Conservation (phyloP, 1,140 invertebrate genomes). For the Caligus rogercresseyi region DNA sequence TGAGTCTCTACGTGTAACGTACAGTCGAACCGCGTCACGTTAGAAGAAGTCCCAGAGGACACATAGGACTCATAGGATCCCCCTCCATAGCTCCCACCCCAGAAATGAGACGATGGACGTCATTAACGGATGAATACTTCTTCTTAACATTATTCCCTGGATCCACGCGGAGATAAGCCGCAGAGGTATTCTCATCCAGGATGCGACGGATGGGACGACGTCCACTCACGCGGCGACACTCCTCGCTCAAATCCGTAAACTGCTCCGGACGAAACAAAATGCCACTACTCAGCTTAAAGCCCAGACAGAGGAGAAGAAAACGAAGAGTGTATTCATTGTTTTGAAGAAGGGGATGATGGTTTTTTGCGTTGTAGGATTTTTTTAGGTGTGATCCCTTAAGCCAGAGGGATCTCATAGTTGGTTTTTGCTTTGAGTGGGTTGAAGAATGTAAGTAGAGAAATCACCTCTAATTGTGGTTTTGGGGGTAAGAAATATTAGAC, state of each 20-base stretch:
- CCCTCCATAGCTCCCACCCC: not conserved
- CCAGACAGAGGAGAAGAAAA: not conserved
- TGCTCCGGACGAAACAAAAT: constrained; percentile 6
- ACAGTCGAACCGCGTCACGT: constrained; percentile 2
- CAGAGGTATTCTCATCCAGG: constrained; percentile 8
- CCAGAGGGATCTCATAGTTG: too few species aligned
- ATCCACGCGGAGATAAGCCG: constrained; percentile 1
- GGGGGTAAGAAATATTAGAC: too few species aligned
- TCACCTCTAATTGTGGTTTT: too few species aligned
- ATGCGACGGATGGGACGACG: not conserved
- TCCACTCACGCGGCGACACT: not conserved
- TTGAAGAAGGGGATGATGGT: too few species aligned
- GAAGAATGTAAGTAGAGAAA: too few species aligned
- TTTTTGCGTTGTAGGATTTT: too few species aligned
- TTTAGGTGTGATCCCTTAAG: too few species aligned
- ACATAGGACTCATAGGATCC: not conserved
- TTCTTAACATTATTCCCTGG: not conserved
- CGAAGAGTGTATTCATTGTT: too few species aligned
- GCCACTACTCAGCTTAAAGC: not conserved
- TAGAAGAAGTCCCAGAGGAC: not conserved
- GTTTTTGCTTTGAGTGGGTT: too few species aligned
- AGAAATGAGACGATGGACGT: not conserved
- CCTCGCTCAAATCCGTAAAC: constrained; percentile 1
- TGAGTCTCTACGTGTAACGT: constrained; percentile 6
- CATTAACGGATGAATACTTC: not conserved